A percentile compares a stretch with the other conserved stretches of the same genome.
Evolutionary conservation across 2,797 vertebrate species (phyloP).

Genomic region (Brotula barbata): DNA sequence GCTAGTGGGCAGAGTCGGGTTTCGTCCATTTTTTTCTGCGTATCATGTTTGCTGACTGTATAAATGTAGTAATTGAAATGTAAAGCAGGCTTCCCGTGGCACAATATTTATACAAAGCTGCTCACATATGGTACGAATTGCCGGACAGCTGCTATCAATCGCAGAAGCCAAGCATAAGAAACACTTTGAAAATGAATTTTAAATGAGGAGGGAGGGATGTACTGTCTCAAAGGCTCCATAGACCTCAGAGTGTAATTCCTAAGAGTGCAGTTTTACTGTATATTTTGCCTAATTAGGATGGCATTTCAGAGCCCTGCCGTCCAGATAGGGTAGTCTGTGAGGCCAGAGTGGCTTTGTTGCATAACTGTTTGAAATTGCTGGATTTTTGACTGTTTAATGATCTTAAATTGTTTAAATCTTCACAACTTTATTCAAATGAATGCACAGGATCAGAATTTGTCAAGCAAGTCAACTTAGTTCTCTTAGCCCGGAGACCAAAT

Average conservation of each 20-base stretch:
- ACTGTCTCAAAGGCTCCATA: conserved; percentile 38
- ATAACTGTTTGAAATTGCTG: not conserved
- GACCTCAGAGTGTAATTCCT: conserved; percentile 42
- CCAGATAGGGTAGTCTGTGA: not conserved
- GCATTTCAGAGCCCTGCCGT: conserved; percentile 17
- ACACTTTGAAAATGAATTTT: conserved; percentile 75
- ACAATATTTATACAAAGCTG: conserved; percentile 77
- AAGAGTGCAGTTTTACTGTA: conserved; percentile 36
- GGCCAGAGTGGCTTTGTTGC: not conserved
- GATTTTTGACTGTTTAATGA: conserved; percentile 3
- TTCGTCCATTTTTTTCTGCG: conserved; percentile 61
- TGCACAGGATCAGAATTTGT: too few relatives aligned
- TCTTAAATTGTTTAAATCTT: too few relatives aligned
- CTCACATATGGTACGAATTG: conserved; percentile 74
- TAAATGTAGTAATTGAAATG: conserved; percentile 77
- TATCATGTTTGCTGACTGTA: conserved; percentile 73
- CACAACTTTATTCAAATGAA: too few relatives aligned
- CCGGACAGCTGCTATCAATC: conserved; percentile 76
- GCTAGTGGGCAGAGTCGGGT: conserved; percentile 53
- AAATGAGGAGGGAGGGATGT: conserved; percentile 66
- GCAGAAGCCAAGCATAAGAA: conserved; percentile 53
- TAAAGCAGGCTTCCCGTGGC: conserved; percentile 72
- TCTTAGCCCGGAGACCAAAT: too few relatives aligned
- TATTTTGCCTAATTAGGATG: conserved; percentile 25
- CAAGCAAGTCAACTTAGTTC: too few relatives aligned